Evolutionary conservation across 2,888 invertebrate species (phyloP).

Genomic region (Ptilodon capucinus): DNA sequence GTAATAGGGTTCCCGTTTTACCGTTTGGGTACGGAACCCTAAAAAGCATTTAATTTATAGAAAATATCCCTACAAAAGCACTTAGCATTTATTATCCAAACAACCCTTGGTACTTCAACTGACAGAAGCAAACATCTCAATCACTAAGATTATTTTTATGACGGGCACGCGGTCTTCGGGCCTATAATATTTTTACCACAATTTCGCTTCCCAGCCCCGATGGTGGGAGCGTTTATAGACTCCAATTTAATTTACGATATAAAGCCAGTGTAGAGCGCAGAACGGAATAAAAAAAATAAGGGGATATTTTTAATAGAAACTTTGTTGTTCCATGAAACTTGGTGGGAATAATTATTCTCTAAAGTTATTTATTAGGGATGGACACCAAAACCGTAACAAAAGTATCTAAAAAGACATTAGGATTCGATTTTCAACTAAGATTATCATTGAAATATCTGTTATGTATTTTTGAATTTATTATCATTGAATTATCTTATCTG

Average conservation of each 20-base stretch:
- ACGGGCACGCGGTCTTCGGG: constrained; percentile 10
- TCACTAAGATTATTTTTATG: constrained; percentile 30
- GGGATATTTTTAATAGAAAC: not conserved
- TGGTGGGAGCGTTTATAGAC: constrained; percentile 25
- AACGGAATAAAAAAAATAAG: constrained; percentile 14
- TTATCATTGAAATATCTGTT: too few species aligned
- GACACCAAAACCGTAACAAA: too few species aligned
- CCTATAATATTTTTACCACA: constrained; percentile 36
- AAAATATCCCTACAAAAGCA: not conserved
- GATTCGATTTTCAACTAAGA: too few species aligned
- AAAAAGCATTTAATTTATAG: too few species aligned
- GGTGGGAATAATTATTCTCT: too few species aligned
- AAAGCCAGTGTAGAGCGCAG: constrained; percentile 24
- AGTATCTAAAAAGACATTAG: too few species aligned
- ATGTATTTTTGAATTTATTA: too few species aligned
- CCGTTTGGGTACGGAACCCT: too few species aligned
- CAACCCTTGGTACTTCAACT: not conserved
- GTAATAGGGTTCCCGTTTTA: too few species aligned
- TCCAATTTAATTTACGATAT: constrained; percentile 37
- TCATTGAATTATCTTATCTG: too few species aligned
- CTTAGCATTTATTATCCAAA: not conserved
- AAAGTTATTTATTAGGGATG: too few species aligned
- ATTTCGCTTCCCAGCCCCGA: constrained; percentile 25
- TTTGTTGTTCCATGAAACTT: too few species aligned
- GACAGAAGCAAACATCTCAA: constrained; percentile 19